These are phyloP conservation scores for Chloromyia formosa DNA, from an alignment of 2,888 invertebrate genomes.

Conservation along the genomic window DNA sequence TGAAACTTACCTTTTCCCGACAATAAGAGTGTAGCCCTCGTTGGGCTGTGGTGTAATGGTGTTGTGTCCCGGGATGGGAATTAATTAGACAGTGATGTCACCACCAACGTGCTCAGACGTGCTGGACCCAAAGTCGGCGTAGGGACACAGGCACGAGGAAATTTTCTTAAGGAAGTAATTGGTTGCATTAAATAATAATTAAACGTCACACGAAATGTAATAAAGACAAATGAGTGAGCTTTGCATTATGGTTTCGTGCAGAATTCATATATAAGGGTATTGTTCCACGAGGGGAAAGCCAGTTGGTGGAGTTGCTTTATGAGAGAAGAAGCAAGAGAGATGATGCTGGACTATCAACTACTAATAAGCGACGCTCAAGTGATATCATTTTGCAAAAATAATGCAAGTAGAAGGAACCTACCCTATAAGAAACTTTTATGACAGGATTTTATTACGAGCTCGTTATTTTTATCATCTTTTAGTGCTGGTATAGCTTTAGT, in stretches of 20 bases:
- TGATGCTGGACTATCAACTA: constrained; percentile 1
- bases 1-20: background rate
- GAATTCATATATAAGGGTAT: constrained; percentile 19
- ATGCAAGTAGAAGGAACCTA: constrained; percentile 6
- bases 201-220: constrained; percentile 42
- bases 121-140: background rate
- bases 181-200: constrained; percentile 44
- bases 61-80: constrained; percentile 19
- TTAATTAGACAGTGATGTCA: constrained; percentile 27
- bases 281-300: constrained; percentile 16
- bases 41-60: background rate
- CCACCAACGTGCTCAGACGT: background rate
- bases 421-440: constrained; percentile 35
- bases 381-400: constrained; percentile 4
- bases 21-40: background rate
- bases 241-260: constrained; percentile 30
- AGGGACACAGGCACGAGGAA: background rate
- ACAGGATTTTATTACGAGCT: constrained; percentile 34
- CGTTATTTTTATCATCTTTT: constrained; percentile 33
- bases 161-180: constrained; percentile 41
- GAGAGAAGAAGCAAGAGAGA: background rate
- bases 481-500: background rate
- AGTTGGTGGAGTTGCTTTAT: constrained; percentile 9
- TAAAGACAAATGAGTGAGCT: constrained; percentile 41
- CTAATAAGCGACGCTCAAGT: constrained; percentile 18